Evolutionary conservation across 2,797 vertebrate species (phyloP).

Genomic region (Gastrophryne carolinensis): DNA sequence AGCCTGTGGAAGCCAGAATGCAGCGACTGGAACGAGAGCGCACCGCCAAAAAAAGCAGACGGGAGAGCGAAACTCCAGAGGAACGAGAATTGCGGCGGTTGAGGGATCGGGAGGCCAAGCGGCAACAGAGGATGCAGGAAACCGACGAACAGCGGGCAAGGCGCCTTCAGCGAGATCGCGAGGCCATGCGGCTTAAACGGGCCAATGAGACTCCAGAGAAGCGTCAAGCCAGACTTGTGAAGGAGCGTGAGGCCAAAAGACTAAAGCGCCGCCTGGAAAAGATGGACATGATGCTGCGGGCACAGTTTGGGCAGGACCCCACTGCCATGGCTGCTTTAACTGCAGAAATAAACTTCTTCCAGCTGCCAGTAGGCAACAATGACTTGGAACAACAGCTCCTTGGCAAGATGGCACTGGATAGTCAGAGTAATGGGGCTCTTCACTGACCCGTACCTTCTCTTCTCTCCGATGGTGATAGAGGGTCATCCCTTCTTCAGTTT

Average conservation of each 20-base stretch:
- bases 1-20: conserved; percentile 83
- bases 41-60: conserved; percentile 92
- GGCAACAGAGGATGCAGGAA: conserved; percentile 95
- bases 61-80: conserved; percentile 87
- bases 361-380: conserved; percentile 81
- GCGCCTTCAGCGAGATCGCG: conserved; percentile 89
- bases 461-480: not conserved
- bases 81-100: conserved; percentile 87
- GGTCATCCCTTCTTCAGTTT: not conserved
- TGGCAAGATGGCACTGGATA: conserved; percentile 75
- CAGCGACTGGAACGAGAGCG: conserved; percentile 93
- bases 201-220: conserved; percentile 96
- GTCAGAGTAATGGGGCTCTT: conserved; percentile 65
- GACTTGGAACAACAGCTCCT: conserved; percentile 90
- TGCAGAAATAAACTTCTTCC: conserved; percentile 96
- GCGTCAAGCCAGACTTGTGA: conserved; percentile 89
- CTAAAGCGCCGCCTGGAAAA: conserved; percentile 94
- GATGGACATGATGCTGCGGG: conserved; percentile 93
- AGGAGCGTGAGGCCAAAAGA: conserved; percentile 92
- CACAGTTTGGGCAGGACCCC: conserved; percentile 95
- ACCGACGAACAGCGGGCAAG: conserved; percentile 89
- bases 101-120: conserved; percentile 93
- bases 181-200: conserved; percentile 92
- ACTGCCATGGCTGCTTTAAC: conserved; percentile 94
- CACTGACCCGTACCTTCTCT: conserved; percentile 56